phyloP scores from a whole-genome alignment of 2,113 vertebrate species.

The Fukomys damarensis region DNA sequence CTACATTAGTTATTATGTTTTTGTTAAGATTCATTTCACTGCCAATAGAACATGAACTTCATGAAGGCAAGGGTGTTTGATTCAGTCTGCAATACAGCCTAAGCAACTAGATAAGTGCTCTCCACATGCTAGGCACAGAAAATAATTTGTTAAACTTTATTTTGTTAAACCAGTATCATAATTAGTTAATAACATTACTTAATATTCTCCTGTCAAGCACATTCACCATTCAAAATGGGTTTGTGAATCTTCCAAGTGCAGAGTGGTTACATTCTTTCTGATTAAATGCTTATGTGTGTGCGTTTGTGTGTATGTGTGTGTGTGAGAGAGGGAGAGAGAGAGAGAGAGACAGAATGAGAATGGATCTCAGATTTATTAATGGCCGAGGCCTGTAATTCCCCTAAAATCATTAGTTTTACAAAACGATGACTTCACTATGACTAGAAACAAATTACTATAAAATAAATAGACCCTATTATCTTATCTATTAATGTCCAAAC shows the following conservation, averaged over 20 bases:
- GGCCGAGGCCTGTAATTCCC: not conserved
- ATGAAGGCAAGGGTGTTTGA: not conserved
- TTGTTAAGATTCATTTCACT: not conserved
- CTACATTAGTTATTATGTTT: not conserved
- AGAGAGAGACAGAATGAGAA: not conserved
- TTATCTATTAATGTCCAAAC: not conserved
- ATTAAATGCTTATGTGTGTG: rapidly evolving
- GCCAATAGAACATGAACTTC: constrained; percentile 7
- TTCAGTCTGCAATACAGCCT: not conserved
- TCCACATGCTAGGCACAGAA: not conserved
- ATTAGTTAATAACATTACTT: constrained; percentile 40
- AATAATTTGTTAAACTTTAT: constrained; percentile 12
- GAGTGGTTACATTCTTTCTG: not conserved
- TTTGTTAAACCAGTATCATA: not conserved
- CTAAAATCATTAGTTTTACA: constrained; percentile 41
- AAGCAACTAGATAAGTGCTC: not conserved
- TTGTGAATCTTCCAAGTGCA: constrained; percentile 18
- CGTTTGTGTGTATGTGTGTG: not conserved
- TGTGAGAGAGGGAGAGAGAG: no score
- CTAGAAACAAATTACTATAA: constrained; percentile 28
- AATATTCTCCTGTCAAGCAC: not conserved
- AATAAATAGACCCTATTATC: not conserved
- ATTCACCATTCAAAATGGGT: not conserved
- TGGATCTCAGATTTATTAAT: constrained; percentile 24
- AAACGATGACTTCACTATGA: not conserved